phyloP scores from a whole-genome alignment of 2,797 vertebrate genomes.

The Typhlichthys subterraneus region DNA sequence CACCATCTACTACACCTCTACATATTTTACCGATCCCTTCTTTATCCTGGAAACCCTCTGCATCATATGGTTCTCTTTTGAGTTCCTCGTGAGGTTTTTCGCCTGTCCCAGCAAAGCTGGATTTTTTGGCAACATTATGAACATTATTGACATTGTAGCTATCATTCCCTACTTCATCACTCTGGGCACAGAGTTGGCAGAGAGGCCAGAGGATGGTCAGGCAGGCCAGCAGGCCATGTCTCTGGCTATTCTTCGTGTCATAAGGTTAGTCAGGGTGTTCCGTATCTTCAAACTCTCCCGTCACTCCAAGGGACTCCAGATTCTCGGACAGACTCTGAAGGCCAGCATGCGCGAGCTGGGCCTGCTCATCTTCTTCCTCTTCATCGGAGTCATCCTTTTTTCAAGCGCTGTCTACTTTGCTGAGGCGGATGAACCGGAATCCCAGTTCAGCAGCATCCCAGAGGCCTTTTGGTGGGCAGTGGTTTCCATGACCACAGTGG shows the following conservation, averaged over 20 bases:
- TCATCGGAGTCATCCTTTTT: slow-evolving; percentile 98
- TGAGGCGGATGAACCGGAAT: slow-evolving; percentile 91
- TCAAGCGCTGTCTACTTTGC: slow-evolving; percentile 98
- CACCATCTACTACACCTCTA: slow-evolving; percentile 77
- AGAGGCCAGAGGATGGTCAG: slow-evolving; percentile 92
- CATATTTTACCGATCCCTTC: slow-evolving; percentile 96
- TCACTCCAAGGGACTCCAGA: slow-evolving; percentile 96
- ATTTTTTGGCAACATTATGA: slow-evolving; percentile 99
- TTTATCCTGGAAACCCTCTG: slow-evolving; percentile 99
- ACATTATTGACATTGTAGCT: slow-evolving; percentile 98
- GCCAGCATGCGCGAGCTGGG: slow-evolving; percentile 96
- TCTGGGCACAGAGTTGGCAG: slow-evolving; percentile 93
- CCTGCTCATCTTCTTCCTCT: slow-evolving; percentile 96
- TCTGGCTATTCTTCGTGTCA: slow-evolving; percentile 94
- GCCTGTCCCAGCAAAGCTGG: slow-evolving; percentile 98
- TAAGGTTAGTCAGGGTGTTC: slow-evolving; percentile 94
- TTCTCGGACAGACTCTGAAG: slow-evolving; percentile 95
- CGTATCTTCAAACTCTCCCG: slow-evolving; percentile 98
- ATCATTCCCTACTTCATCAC: slow-evolving; percentile 99
- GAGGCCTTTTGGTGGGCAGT: slow-evolving; percentile 99
- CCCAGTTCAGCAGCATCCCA: slow-evolving; percentile 95
- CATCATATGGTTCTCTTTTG: slow-evolving; percentile 99
- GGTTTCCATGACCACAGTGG: slow-evolving; percentile 98
- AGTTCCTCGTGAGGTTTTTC: slow-evolving; percentile 96
- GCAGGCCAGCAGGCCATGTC: slow-evolving; percentile 98